A percentile compares a stretch with the other conserved stretches of the same genome.
Evolutionary conservation across 2,888 invertebrate species (phyloP).

Genomic region (Lithophane socia): DNA sequence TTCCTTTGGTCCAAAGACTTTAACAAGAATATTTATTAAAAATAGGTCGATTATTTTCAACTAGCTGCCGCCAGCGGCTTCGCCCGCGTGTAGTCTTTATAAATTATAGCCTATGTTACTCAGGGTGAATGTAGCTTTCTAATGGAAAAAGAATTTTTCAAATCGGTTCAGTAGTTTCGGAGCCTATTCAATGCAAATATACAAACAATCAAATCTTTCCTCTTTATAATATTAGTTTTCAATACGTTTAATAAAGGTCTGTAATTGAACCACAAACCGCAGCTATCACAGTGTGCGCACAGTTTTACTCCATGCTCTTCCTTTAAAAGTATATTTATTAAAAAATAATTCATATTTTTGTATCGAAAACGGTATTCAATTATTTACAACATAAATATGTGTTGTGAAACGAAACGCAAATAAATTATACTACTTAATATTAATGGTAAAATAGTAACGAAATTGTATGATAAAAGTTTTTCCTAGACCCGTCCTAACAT

Average conservation of each 20-base stretch:
- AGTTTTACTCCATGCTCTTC: constrained; percentile 71
- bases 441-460: constrained; percentile 36
- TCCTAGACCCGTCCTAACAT: constrained; percentile 61
- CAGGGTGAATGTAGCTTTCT: no score
- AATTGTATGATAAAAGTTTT: constrained; percentile 40
- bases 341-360: constrained; percentile 70
- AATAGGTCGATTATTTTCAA: no score
- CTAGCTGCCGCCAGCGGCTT: no score
- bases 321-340: constrained; percentile 71
- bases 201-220: no score
- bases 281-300: constrained; percentile 65
- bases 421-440: constrained; percentile 33
- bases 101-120: no score
- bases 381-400: constrained; percentile 58
- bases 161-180: no score
- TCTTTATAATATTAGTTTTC: no score
- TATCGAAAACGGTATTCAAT: constrained; percentile 65
- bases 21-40: not conserved
- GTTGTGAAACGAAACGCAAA: constrained; percentile 50
- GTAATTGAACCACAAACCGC: constrained; percentile 42
- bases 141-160: no score
- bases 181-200: no score
- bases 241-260: not conserved
- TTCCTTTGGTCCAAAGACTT: not conserved
- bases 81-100: no score